Evolutionary conservation across 1,140 invertebrate genomes (phyloP), one percentile per base, ranked within the genome.

Genomic region (Drosophila watanabei): DNA sequence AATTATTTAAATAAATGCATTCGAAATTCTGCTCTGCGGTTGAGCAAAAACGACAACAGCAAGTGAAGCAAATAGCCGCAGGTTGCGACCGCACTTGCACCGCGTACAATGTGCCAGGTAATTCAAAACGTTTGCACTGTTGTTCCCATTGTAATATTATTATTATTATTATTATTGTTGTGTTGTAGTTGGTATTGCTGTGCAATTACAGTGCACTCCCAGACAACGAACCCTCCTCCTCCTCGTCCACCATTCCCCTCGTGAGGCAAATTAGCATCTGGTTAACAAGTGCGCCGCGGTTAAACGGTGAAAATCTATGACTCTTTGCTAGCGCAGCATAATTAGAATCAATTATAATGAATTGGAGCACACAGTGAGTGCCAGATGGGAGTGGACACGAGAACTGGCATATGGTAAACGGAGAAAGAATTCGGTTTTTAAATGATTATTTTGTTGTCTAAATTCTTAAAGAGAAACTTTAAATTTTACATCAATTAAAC

Each of bases 271-370:
- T 88, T 88, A 88, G 73, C 85, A 88, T 89, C 85, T 88, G 81
- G 85, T 88, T 88, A 88, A 85, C 85, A 88, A 88, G 85, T 88
- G 85, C 85, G 81, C 79, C 65, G 86, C 85, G 70, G 78, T 68
- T 88, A 88, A 88, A 89, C 79, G 86, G 85, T 89, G 85, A 88
- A 88, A 88, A 88, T 85, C 65, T 81, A 71, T 82, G 49, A 73
- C 78, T 89, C 69, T 52, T 41, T 37, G 78, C 69, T 66, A 62
- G 75, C 65, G 61, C 64, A 89, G 84, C 85, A 85, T 88, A 88
- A 88, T 88, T 89, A 79, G 88, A 82, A 85, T 88, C 80, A 88
- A 88, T 88, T 88, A 89, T 64, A 54, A 33, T 58, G 69, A 76
- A 80, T 78, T 80, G 76, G 68, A 83, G 62, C 61, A 79, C 45